phyloP scores from a whole-genome alignment of 2,888 invertebrate genomes.

The Philonicus albiceps region DNA sequence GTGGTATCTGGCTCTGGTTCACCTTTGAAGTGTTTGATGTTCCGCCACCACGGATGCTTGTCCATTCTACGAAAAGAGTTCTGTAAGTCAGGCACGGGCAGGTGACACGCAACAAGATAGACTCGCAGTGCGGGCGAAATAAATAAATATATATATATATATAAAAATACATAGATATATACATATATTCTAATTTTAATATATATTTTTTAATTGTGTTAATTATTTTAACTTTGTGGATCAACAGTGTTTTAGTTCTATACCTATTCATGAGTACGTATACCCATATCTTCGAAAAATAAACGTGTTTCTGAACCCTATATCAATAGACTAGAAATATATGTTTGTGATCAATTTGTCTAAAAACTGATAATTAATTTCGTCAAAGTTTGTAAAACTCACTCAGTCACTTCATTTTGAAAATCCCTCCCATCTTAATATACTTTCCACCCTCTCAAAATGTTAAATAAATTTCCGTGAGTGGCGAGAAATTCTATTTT shows the following conservation, averaged over 20 bases:
- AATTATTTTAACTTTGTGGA: background rate
- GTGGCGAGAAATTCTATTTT: background rate
- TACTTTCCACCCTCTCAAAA: background rate
- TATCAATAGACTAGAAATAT: background rate
- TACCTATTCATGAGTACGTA: constrained; percentile 2
- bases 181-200: no score
- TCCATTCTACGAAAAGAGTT: background rate
- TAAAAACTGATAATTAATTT: background rate
- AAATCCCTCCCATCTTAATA: background rate
- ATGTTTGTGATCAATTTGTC: background rate
- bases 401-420: background rate
- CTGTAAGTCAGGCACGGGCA: background rate
- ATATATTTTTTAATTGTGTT: background rate
- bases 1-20: background rate
- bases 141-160: no score
- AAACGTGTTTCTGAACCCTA: background rate
- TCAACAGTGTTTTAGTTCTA: background rate
- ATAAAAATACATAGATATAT: no score
- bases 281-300: background rate
- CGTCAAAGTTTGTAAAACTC: background rate
- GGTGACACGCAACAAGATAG: background rate
- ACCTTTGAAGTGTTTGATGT: constrained; percentile 13
- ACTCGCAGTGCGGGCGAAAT: background rate
- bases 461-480: background rate
- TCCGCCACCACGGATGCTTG: background rate